Evolutionary conservation across 2,113 vertebrate species (phyloP).

Genomic region (Columba livia): DNA sequence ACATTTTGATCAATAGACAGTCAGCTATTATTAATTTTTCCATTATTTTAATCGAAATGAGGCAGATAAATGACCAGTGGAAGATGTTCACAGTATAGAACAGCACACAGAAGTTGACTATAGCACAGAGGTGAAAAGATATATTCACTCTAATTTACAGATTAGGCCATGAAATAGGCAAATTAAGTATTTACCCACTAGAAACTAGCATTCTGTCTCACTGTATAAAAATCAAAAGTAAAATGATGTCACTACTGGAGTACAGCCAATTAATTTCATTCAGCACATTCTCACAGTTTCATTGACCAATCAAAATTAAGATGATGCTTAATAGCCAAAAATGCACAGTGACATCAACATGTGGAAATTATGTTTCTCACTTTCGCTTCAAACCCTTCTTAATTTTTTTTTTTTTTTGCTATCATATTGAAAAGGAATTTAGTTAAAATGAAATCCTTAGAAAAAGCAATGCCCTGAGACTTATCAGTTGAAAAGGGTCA

Average conservation of each 20-base stretch:
- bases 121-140: not conserved
- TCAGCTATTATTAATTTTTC: not conserved
- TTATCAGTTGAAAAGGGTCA: not conserved
- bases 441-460: not conserved
- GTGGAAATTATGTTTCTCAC: not conserved
- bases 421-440: not conserved
- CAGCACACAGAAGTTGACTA: not conserved
- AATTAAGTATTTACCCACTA: constrained; percentile 10
- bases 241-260: not conserved
- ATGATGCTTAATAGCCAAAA: not conserved
- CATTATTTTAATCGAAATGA: not conserved
- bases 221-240: not conserved
- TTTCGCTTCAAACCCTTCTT: not conserved
- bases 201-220: not conserved
- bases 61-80: not conserved
- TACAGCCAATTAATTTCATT: not conserved
- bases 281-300: not conserved
- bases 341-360: not conserved
- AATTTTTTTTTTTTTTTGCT: not conserved
- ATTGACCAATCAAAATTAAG: not conserved
- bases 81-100: not conserved
- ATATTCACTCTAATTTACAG: not conserved
- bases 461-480: not conserved
- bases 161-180: not conserved
- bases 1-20: not conserved